Evolutionary conservation across 2,113 vertebrate genomes (phyloP).

Genomic region (Gallinago jamesoni): DNA sequence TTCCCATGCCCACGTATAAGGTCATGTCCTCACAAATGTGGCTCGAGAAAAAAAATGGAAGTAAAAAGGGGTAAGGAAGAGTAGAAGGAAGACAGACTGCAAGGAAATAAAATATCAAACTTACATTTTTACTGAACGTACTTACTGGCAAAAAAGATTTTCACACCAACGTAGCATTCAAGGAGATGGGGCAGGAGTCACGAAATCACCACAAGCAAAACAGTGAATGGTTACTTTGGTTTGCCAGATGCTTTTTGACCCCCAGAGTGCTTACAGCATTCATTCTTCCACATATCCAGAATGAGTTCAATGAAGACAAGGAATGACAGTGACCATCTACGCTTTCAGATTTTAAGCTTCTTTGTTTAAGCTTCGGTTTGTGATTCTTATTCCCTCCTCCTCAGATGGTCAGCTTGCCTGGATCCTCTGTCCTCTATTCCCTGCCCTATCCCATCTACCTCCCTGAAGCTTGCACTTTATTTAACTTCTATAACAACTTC

Average conservation of each 20-base stretch:
- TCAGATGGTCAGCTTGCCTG: not conserved
- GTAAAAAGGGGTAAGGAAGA: not conserved
- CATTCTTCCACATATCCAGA: not conserved
- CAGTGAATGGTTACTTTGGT: accelerated
- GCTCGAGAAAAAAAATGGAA: not conserved
- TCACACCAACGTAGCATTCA: not conserved
- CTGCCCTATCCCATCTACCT: not conserved
- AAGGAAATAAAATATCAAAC: not conserved
- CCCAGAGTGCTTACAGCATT: not conserved
- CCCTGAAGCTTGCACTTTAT: not conserved
- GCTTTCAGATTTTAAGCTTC: not conserved
- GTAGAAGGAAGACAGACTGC: not conserved
- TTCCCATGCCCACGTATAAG: not conserved
- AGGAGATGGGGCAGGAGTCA: not conserved
- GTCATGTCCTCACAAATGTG: not conserved
- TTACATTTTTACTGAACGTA: not conserved
- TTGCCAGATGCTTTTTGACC: not conserved
- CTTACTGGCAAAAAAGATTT: not conserved
- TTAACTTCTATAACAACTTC: not conserved
- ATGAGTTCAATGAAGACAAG: not conserved
- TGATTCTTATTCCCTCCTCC: not conserved
- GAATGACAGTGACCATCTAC: not conserved
- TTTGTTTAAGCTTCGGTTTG: not conserved
- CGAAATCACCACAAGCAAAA: not conserved
- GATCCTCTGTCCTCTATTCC: not conserved